Conservation (phyloP, 2,113 vertebrate genomes). For the Dinomys branickii region DNA sequence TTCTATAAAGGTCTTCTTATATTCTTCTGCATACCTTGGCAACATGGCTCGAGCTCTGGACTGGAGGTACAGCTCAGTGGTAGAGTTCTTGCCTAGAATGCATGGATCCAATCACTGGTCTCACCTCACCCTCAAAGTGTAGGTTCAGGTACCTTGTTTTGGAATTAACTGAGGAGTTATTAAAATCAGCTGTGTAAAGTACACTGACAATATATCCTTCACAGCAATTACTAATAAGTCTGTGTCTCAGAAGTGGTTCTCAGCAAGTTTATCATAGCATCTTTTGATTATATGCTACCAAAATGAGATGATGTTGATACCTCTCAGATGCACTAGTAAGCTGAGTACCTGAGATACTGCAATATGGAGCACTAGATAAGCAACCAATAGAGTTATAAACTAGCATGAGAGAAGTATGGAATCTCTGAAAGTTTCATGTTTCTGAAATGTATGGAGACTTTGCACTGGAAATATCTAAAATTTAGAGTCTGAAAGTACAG, state of each 20-base stretch:
- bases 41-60: background rate
- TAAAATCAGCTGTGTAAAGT: background rate
- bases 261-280: background rate
- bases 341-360: background rate
- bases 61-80: too few species aligned
- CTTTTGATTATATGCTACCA: background rate
- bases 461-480: slow-evolving; percentile 37
- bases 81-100: background rate
- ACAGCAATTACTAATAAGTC: background rate
- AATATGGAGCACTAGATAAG: background rate
- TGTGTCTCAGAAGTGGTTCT: slow-evolving; percentile 52
- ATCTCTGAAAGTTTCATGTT: slow-evolving; percentile 23
- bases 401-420: background rate
- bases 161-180: background rate
- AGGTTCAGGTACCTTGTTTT: background rate
- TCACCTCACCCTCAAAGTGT: background rate
- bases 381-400: background rate
- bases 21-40: background rate
- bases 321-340: slow-evolving; percentile 43
- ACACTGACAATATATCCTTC: background rate
- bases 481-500: background rate
- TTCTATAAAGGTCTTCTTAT: background rate
- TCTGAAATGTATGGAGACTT: background rate
- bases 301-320: slow-evolving; percentile 20
- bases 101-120: background rate